phyloP scores from a whole-genome alignment of 2,113 vertebrate genomes.

The Romanogobio albipinnatus region DNA sequence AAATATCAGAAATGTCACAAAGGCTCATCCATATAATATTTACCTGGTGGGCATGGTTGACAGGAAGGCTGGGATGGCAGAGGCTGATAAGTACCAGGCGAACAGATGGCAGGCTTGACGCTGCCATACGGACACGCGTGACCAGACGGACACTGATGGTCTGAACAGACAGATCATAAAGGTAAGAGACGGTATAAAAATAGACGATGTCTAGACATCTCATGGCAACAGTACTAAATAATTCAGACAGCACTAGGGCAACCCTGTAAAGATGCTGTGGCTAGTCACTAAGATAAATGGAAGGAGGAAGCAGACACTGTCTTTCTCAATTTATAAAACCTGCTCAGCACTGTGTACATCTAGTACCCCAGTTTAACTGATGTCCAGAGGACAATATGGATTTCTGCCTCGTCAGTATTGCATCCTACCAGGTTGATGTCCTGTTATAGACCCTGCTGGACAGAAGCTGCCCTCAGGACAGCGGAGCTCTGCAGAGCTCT shows the following conservation, averaged over 20 bases:
- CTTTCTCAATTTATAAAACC: constrained; percentile 19
- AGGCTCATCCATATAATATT: constrained; percentile 30
- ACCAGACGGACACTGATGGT: constrained; percentile 77
- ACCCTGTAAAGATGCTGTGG: constrained; percentile 9
- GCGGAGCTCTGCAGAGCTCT: constrained; percentile 72
- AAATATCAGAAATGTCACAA: background rate
- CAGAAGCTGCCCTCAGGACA: constrained; percentile 88
- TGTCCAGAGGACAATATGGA: constrained; percentile 1
- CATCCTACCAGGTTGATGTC: constrained; percentile 76
- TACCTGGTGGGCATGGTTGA: constrained; percentile 72
- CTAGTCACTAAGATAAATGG: constrained; percentile 16
- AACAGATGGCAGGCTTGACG: constrained; percentile 75
- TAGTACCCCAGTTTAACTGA: constrained; percentile 9
- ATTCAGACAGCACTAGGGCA: constrained; percentile 31
- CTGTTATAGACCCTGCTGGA: constrained; percentile 78
- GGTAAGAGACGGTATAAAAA: constrained; percentile 41
- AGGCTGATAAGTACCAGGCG: constrained; percentile 82
- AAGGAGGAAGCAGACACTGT: background rate
- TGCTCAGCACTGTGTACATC: background rate
- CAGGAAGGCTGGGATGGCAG: constrained; percentile 67
- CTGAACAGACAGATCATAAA: constrained; percentile 58
- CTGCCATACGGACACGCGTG: constrained; percentile 82
- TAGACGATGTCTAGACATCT: constrained; percentile 31
- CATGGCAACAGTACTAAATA: constrained; percentile 22
- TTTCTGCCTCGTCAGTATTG: background rate